Evolutionary conservation across 1,140 invertebrate species (phyloP), one percentile per base, ranked within the genome.

Genomic region (Wiebesia pumilae): DNA sequence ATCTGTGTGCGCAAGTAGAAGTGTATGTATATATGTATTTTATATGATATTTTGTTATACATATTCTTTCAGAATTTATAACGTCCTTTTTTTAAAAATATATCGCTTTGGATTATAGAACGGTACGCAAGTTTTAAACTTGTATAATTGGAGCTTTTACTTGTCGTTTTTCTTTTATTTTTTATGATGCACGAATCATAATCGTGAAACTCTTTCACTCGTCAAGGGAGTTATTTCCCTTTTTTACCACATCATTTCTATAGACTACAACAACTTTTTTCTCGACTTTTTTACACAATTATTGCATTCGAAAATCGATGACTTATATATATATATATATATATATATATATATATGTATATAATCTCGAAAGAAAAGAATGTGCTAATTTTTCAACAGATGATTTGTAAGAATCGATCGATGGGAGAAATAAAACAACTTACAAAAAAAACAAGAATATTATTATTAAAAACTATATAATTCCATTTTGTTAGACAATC

Each of bases 381-480:
- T 1, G n/a, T n/a, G n/a, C n/a, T n/a, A 47, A 80, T 71, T 85
- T 69, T 85, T 77, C 21, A 33, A 80, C 30, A 38, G 54, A 54
- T 73, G 27, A 43, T 77, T 65, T 58, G 38, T 33, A 40, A 83
- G 65, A 86, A 86, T 86, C 43, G 27, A 47, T 83, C 58, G 27
- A 78, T 71, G 73, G 86, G 86, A 67, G 62, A 86, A 88, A 90
- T 79, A 88, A 91, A 89, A 90, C 87, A 89, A 90, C 89, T 89
- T 80, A 88, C 88, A 90, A 89, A 90, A 91, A 90, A 92, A 90
- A 90, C 88, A 90, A 92, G 90, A 91, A 91, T 89, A 91, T 91
- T 91, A 91, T 91, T 92, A 90, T 88, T 89, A 89, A 91, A 91
- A 90, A 90, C 88, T 91, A 91, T 91, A 91, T 91, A 88, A 80